Conservation (phyloP, 2,113 vertebrate species). For the Pachypanchax playfairii region DNA sequence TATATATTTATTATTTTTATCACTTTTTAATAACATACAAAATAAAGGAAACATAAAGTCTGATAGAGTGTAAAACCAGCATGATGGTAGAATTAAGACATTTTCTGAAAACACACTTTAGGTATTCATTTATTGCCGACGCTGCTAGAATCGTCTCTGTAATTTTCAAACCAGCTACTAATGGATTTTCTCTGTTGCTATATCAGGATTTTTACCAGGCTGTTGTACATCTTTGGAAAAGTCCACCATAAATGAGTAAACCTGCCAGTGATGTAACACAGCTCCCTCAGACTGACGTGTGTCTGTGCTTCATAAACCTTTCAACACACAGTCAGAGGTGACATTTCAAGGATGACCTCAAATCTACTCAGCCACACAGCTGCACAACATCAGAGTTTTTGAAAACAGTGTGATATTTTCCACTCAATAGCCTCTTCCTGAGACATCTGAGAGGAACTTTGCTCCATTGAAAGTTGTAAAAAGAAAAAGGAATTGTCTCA, state of each 20-base stretch:
- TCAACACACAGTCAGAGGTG: constrained; percentile 52
- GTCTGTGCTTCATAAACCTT: constrained; percentile 45
- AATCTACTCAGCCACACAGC: constrained; percentile 38
- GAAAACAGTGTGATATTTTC: constrained; percentile 55
- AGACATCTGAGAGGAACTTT: constrained; percentile 48
- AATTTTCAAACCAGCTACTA: too few relatives aligned
- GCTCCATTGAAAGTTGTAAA: constrained; percentile 36
- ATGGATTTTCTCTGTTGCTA: too few relatives aligned
- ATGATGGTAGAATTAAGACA: too few relatives aligned
- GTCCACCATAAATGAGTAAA: background rate
- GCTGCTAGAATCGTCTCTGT: too few relatives aligned
- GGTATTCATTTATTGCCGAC: too few relatives aligned
- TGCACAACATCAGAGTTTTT: constrained; percentile 37
- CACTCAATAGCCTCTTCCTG: constrained; percentile 53
- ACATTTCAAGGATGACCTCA: constrained; percentile 64
- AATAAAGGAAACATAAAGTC: too few relatives aligned
- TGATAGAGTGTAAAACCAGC: too few relatives aligned
- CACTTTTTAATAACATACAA: too few relatives aligned
- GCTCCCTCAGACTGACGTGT: constrained; percentile 18
- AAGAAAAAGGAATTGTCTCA: constrained; percentile 39
- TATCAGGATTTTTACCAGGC: too few relatives aligned
- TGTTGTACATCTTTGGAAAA: background rate
- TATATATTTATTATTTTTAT: too few relatives aligned
- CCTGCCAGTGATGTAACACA: constrained; percentile 4
- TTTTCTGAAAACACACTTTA: too few relatives aligned